A percentile compares a stretch with the other conserved stretches of the same genome.
Conservation (phyloP, 2,888 invertebrate species). For the Eremobia ochroleuca region DNA sequence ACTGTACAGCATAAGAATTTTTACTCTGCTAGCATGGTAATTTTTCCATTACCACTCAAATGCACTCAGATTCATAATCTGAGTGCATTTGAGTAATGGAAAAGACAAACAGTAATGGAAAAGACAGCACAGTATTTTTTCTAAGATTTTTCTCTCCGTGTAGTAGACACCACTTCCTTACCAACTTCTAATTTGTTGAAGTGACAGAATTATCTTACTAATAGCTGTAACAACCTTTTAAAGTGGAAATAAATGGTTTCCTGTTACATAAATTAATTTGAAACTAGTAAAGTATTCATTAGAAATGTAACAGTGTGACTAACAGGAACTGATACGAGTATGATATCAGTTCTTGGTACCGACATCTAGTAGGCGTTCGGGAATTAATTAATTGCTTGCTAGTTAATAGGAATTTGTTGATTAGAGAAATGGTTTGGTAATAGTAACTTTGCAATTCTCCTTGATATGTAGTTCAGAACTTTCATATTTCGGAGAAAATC, state of each 20-base stretch:
- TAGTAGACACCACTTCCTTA: neutral
- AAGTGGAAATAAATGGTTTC: slow-evolving; percentile 23
- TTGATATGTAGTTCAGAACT: neutral
- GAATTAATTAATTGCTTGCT: slow-evolving; percentile 28
- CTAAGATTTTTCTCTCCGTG: too few species aligned
- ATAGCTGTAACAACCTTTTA: slow-evolving; percentile 8
- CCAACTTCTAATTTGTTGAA: neutral
- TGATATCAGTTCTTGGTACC: slow-evolving; percentile 50
- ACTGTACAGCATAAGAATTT: too few species aligned
- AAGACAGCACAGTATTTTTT: too few species aligned
- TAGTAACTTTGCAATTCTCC: neutral
- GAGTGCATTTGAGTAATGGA: too few species aligned
- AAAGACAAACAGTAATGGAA: too few species aligned
- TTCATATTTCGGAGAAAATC: neutral
- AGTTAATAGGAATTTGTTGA: slow-evolving; percentile 23
- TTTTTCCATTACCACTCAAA: too few species aligned
- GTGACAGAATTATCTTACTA: slow-evolving; percentile 19
- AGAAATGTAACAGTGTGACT: slow-evolving; percentile 36
- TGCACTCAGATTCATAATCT: too few species aligned
- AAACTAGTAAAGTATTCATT: slow-evolving; percentile 25
- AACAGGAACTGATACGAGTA: slow-evolving; percentile 66
- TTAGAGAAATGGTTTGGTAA: slow-evolving; percentile 1
- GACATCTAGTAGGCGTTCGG: slow-evolving; percentile 25
- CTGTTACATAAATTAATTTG: slow-evolving; percentile 25
- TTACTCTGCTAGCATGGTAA: too few species aligned